Conservation (phyloP, 1,140 invertebrate species). For the Apis mellifera region DNA sequence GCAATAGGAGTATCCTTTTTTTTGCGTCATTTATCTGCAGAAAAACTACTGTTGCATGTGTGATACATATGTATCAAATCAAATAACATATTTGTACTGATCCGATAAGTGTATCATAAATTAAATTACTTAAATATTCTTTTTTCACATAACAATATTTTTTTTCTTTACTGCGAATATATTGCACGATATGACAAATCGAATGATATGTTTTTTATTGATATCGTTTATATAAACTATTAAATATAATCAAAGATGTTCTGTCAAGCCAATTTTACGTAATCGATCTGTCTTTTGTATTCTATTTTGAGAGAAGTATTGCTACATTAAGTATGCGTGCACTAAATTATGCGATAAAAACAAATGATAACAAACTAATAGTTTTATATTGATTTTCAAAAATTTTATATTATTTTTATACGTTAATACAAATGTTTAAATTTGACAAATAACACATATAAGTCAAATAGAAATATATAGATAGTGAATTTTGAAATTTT, state of each 20-base stretch:
- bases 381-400: not conserved
- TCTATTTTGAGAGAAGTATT: conserved; percentile 40
- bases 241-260: not conserved
- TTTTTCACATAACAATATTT: not conserved
- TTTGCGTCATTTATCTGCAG: not conserved
- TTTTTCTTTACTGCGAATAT: too few species aligned
- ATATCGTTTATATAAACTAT: not conserved
- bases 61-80: conserved; percentile 10
- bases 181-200: not conserved
- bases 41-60: not conserved
- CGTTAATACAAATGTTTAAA: not conserved
- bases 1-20: not conserved
- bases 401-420: not conserved
- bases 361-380: too few species aligned
- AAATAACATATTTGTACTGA: conserved; percentile 1
- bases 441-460: not conserved
- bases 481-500: not conserved
- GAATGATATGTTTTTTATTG: not conserved
- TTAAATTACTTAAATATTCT: conserved; percentile 24
- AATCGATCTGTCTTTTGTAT: conserved; percentile 9
- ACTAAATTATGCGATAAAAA: not conserved
- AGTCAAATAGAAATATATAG: not conserved
- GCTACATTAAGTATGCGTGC: not conserved
- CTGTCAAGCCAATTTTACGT: conserved; percentile 32
- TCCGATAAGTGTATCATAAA: conserved; percentile 30